These are phyloP conservation scores for Harlomillsia oculata DNA, from an alignment of 1,140 invertebrate genomes.

Conservation along the genomic window DNA sequence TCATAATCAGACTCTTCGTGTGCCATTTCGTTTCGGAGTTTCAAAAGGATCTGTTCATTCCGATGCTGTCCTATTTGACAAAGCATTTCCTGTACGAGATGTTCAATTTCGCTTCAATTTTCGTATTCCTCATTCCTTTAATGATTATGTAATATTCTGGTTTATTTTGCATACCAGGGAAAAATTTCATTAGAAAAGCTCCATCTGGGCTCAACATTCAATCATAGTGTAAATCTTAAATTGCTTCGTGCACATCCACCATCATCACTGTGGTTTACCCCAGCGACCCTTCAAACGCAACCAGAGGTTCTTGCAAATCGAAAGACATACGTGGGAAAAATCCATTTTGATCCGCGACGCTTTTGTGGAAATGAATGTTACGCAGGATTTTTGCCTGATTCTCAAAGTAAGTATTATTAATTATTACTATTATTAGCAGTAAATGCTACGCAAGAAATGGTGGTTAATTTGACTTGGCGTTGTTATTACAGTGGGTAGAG, in stretches of 20 bases:
- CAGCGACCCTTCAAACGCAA: constrained; percentile 16
- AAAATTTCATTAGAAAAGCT: constrained; percentile 49
- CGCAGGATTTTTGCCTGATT: constrained; percentile 51
- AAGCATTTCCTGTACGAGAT: constrained; percentile 77
- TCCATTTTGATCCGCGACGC: constrained; percentile 58
- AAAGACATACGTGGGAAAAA: constrained; percentile 45
- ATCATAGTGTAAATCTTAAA: constrained; percentile 26
- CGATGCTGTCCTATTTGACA: constrained; percentile 59
- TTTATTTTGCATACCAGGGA: constrained; percentile 50
- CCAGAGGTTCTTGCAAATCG: constrained; percentile 34
- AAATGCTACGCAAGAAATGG: not conserved
- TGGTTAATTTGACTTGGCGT: not conserved
- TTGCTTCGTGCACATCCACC: constrained; percentile 14
- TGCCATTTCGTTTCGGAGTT: constrained; percentile 32
- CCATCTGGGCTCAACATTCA: constrained; percentile 31
- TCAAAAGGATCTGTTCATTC: constrained; percentile 38
- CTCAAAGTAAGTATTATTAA: constrained; percentile 46
- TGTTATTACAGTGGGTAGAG: constrained; percentile 26
- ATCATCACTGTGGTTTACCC: constrained; percentile 29
- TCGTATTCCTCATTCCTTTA: not conserved
- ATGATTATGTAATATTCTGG: not conserved
- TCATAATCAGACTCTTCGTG: constrained; percentile 31
- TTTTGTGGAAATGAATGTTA: constrained; percentile 66
- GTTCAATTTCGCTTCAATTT: constrained; percentile 37
- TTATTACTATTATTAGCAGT: not conserved